Evolutionary conservation across 2,113 vertebrate genomes (phyloP).

Genomic region (Campylomormyrus numenius): DNA sequence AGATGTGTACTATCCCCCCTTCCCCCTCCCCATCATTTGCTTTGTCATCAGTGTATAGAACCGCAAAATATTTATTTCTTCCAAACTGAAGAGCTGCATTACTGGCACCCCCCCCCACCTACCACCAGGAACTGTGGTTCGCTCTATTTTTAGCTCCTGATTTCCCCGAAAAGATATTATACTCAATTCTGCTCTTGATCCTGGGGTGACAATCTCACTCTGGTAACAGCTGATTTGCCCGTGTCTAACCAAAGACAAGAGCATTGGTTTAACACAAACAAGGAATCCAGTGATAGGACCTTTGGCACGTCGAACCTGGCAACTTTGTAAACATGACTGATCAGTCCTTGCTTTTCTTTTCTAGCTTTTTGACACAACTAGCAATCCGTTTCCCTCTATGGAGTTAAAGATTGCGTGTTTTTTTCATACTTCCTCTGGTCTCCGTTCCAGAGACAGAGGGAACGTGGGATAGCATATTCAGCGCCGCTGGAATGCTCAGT

Average conservation of each 20-base stretch:
- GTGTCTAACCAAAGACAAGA: not conserved
- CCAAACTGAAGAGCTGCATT: not conserved
- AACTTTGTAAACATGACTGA: not conserved
- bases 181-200: not conserved
- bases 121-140: constrained; percentile 34
- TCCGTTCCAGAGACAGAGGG: not conserved
- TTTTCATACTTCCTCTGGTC: not conserved
- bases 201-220: not conserved
- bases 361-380: not conserved
- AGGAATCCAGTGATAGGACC: not conserved
- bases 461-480: not conserved
- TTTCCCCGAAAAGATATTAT: not conserved
- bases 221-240: not conserved
- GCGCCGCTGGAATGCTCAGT: not conserved
- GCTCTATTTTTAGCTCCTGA: not conserved
- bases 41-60: constrained; percentile 14
- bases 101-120: constrained; percentile 6
- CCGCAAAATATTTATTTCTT: constrained; percentile 4
- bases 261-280: not conserved
- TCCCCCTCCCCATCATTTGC: not conserved
- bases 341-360: not conserved
- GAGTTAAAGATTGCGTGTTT: not conserved
- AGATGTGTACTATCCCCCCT: not conserved
- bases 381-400: not conserved
- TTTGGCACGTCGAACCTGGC: not conserved